Evolutionary conservation across 1,140 invertebrate species (phyloP), one percentile per base, ranked within the genome.

Genomic region (Hyles vespertilio): DNA sequence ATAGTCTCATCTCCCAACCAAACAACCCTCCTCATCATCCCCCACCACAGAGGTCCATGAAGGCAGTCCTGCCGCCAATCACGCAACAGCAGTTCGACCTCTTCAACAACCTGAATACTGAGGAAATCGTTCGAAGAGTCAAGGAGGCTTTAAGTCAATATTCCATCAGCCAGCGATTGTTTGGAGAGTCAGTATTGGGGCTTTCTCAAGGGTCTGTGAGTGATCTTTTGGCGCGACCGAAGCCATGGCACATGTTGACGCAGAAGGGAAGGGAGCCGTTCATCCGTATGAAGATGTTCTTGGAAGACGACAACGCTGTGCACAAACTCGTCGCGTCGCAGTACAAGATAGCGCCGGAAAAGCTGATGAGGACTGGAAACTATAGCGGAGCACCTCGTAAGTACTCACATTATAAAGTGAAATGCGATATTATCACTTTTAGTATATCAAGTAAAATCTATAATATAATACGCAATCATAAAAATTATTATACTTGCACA

Each of bases 31-130:
- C 95, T 9, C 94, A 96, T 70, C 95, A 96, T 72, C 91, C 94
- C 53, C 92, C 94, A 5, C 93, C 93, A 46, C 95, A 97, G 72
- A 91, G 97, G 62, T 97, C 98, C 9, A 92, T 98, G 59, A 98
- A 98, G 89, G 97, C 98, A 7, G 97, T 99, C 10, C 92, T 99
- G 70, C 97, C 98, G 22, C 98, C 98, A 0, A 99, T 99, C 61
- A 99, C 98, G 0, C 98, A 99, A 80, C 98, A 99, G 77, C 98
- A 99, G 81, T 99, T 99, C 87, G 98, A 99, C 88, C 94, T 97
- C 84, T 99, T 98, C 91, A 97, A 98, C 79, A 98, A 98, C 84
- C 92, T 99, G 49, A 99, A 99, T 81, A 99, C 98, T 0, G 98
- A 99, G 90, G 98, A 99, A 65, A 97, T 99, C 65, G 98, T 99